These are phyloP conservation scores for Etheostoma nigrum DNA, from an alignment of 2,797 vertebrate genomes.

Conservation along the genomic window DNA sequence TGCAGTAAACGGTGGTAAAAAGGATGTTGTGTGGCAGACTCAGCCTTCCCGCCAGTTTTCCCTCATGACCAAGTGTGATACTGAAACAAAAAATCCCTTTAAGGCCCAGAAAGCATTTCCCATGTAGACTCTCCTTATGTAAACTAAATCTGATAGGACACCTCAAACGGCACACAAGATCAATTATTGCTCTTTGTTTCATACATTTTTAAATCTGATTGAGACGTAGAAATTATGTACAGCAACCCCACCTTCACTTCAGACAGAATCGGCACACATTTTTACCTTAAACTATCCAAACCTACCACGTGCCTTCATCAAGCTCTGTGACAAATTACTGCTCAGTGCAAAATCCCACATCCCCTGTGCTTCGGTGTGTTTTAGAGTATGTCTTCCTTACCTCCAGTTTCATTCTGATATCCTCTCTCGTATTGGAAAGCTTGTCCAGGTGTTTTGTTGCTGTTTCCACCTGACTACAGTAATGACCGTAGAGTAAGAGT, in stretches of 20 bases:
- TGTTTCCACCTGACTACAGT: conserved; percentile 93
- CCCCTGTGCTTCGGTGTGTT: background rate
- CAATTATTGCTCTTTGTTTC: background rate
- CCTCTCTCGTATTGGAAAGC: conserved; percentile 82
- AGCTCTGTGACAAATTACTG: background rate
- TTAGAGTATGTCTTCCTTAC: conserved; percentile 69
- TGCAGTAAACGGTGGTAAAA: conserved; percentile 10
- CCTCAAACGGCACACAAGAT: background rate
- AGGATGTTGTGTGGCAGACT: background rate
- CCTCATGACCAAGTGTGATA: background rate
- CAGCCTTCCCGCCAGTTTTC: background rate
- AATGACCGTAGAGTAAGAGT: conserved; percentile 90
- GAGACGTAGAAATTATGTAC: background rate
- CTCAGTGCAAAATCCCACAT: background rate
- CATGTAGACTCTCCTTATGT: background rate
- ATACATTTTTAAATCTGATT: too few species aligned
- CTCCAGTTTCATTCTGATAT: conserved; percentile 93
- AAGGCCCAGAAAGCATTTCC: background rate
- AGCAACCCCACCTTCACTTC: background rate
- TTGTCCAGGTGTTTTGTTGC: conserved; percentile 91
- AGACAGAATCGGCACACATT: background rate
- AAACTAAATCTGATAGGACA: background rate
- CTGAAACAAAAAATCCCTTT: background rate
- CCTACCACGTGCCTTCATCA: background rate
- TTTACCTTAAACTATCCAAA: background rate